Percentiles rank a stretch among this genome's conserved stretches.
phyloP scores from a whole-genome alignment of 2,113 vertebrate genomes.

The Cercocebus atys region DNA sequence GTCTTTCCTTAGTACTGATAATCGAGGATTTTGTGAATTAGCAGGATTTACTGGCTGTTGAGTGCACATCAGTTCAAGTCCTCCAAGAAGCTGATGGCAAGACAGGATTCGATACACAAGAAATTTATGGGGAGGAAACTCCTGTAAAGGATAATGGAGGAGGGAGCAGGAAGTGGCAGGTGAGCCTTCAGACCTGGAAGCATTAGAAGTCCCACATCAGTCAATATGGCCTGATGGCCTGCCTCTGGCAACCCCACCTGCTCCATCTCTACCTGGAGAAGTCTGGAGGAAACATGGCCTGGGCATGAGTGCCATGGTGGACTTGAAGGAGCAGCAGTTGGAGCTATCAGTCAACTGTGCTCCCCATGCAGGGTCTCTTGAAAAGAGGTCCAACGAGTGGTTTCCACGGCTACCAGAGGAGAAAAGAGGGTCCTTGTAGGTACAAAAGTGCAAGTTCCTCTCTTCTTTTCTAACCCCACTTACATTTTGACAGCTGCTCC shows the following conservation, averaged over 20 bases:
- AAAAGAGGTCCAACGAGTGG: not conserved
- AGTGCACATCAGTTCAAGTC: not conserved
- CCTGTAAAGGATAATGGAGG: not conserved
- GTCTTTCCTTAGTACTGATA: not conserved
- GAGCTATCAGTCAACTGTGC: not conserved
- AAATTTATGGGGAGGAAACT: not conserved
- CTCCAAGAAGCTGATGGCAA: not conserved
- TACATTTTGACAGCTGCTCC: not conserved
- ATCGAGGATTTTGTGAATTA: not conserved
- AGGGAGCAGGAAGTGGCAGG: not conserved
- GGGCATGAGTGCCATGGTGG: not conserved
- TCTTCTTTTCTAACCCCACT: not conserved
- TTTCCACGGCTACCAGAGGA: not conserved
- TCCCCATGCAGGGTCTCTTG: not conserved
- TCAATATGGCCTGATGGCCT: no score
- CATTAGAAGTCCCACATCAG: not conserved
- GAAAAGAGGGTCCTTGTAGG: not conserved
- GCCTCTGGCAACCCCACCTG: accelerated
- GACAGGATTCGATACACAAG: not conserved
- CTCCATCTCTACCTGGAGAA: not conserved
- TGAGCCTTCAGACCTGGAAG: not conserved
- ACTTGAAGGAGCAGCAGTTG: not conserved
- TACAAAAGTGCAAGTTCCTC: no score
- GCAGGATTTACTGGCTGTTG: not conserved
- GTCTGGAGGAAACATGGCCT: accelerated